Conservation (phyloP, 92 coral and sea anemone species). For the Diadumene lineata region DNA sequence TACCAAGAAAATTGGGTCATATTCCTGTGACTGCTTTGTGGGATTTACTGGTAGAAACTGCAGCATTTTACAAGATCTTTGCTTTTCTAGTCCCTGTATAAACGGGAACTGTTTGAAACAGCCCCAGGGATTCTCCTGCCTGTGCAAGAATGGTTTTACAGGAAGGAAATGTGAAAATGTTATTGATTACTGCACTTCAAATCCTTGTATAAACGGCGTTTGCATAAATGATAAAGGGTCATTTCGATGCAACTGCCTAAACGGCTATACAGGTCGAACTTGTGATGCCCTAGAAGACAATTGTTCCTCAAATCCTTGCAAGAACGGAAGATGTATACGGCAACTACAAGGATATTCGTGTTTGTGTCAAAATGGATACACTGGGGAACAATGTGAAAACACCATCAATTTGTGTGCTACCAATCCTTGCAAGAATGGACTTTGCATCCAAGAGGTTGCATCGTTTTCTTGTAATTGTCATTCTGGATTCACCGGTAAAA, state of each 20-base stretch:
- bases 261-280: slow-evolving; percentile 59
- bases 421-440: slow-evolving; percentile 73
- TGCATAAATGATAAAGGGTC: slow-evolving; percentile 58
- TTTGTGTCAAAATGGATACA: slow-evolving; percentile 60
- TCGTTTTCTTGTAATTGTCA: slow-evolving; percentile 66
- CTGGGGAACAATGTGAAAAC: slow-evolving; percentile 66
- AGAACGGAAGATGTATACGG: slow-evolving; percentile 50
- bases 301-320: slow-evolving; percentile 75
- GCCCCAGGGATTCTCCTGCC: slow-evolving; percentile 23
- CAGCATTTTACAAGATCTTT: slow-evolving; percentile 44
- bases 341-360: slow-evolving; percentile 14
- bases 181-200: slow-evolving; percentile 65
- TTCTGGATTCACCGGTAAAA: slow-evolving; percentile 62
- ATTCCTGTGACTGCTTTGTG: slow-evolving; percentile 53
- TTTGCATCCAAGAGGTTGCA: slow-evolving; percentile 49
- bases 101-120: slow-evolving; percentile 50
- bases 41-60: slow-evolving; percentile 68
- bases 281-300: slow-evolving; percentile 53
- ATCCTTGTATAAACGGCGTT: slow-evolving; percentile 68
- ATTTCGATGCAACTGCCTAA: slow-evolving; percentile 57
- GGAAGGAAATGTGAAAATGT: slow-evolving; percentile 66
- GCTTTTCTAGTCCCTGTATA: slow-evolving; percentile 70
- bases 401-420: slow-evolving; percentile 65
- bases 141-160: slow-evolving; percentile 58
- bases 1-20: slow-evolving; percentile 50